Conservation (phyloP, 2,888 invertebrate species). For the Spisula solida region DNA sequence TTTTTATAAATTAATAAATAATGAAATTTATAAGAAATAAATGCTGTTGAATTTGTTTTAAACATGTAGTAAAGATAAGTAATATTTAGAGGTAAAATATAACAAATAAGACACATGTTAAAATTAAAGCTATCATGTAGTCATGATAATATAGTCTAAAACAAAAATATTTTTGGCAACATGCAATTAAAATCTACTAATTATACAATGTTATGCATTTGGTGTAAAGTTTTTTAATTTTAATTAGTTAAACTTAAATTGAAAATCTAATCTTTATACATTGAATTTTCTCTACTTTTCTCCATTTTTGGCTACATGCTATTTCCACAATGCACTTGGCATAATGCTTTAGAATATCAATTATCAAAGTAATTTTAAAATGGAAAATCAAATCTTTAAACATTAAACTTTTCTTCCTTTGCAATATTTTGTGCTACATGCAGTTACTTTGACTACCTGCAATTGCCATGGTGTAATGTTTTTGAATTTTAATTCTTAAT, state of each 20-base stretch:
- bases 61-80: neutral
- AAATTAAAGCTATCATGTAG: too few species aligned
- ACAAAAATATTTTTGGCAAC: neutral
- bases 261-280: neutral
- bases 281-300: too few species aligned
- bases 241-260: neutral
- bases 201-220: neutral
- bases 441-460: too few species aligned
- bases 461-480: too few species aligned
- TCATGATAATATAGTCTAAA: neutral
- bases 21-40: neutral
- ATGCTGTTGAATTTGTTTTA: neutral
- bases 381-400: conserved; percentile 41
- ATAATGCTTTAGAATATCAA: too few species aligned
- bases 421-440: too few species aligned
- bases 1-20: neutral
- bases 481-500: too few species aligned
- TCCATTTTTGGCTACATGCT: too few species aligned
- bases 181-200: neutral
- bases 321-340: too few species aligned
- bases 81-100: neutral
- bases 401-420: too few species aligned
- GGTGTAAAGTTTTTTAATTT: too few species aligned
- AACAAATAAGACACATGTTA: neutral
- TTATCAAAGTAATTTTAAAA: too few species aligned